A percentile compares a stretch with the other conserved stretches of the same genome.
phyloP scores from a whole-genome alignment of 2,113 vertebrate species.

The Rana temporaria region DNA sequence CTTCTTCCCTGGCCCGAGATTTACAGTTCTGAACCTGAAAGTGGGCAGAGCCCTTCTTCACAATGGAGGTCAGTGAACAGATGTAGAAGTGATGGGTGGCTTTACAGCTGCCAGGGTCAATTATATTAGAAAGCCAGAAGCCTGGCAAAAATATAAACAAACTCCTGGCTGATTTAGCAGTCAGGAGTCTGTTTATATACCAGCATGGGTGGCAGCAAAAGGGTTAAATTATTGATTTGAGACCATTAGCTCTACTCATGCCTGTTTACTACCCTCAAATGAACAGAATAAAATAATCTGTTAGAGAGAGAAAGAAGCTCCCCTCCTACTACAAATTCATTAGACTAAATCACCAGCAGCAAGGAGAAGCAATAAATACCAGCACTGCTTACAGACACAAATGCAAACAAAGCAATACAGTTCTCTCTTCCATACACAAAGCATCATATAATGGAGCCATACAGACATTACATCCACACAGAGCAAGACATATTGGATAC shows the following conservation, averaged over 20 bases:
- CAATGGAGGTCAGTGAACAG: too few species aligned
- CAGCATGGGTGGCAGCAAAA: too few species aligned
- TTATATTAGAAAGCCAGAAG: too few species aligned
- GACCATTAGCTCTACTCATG: background rate
- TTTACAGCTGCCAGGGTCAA: too few species aligned
- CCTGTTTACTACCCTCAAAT: background rate
- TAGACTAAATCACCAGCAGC: slow-evolving; percentile 25
- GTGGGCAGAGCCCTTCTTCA: too few species aligned
- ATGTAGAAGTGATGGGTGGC: too few species aligned
- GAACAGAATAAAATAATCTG: background rate
- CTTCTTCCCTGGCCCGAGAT: too few species aligned
- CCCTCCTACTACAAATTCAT: slow-evolving; percentile 32
- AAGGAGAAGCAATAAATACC: slow-evolving; percentile 52
- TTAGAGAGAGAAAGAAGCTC: slow-evolving; percentile 35
- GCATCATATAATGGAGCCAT: slow-evolving; percentile 14
- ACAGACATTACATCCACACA: slow-evolving; percentile 35
- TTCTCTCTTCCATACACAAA: slow-evolving; percentile 29
- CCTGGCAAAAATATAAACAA: too few species aligned
- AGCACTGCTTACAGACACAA: slow-evolving; percentile 45
- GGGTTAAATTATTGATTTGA: background rate
- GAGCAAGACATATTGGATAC: slow-evolving; percentile 5
- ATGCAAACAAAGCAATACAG: slow-evolving; percentile 38
- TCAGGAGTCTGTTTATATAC: too few species aligned
- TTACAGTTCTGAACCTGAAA: too few species aligned
- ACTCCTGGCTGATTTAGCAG: too few species aligned